A percentile compares a stretch with the other conserved stretches of the same genome.
Conservation (phyloP, 1,140 invertebrate genomes). For the Orius insidiosus region DNA sequence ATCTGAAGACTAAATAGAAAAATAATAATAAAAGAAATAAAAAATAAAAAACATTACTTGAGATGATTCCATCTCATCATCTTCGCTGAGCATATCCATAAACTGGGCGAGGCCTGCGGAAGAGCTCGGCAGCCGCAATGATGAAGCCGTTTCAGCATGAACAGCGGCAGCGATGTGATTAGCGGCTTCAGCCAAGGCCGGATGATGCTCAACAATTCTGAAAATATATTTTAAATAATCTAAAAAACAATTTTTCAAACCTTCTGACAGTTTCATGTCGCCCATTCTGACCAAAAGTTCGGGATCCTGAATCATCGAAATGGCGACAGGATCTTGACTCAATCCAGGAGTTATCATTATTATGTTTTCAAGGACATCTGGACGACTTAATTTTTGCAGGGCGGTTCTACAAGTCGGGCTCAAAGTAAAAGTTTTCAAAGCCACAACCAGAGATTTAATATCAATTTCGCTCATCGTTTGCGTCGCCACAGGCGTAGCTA, state of each 20-base stretch:
- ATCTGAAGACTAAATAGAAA: constrained; percentile 24
- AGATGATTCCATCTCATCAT: constrained; percentile 39
- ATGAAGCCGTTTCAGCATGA: constrained; percentile 28
- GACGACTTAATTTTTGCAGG: constrained; percentile 31
- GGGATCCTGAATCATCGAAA: constrained; percentile 37
- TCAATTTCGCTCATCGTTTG: constrained; percentile 26
- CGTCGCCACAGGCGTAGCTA: constrained; percentile 19
- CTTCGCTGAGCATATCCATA: constrained; percentile 33
- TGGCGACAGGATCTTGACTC: constrained; percentile 32
- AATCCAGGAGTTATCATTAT: constrained; percentile 32
- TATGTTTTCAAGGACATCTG: constrained; percentile 35
- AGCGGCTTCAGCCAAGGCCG: constrained; percentile 31
- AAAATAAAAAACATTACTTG: constrained; percentile 21
- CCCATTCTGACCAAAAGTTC: constrained; percentile 34
- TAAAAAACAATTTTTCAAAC: constrained; percentile 19
- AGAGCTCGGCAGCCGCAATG: constrained; percentile 20
- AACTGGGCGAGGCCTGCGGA: constrained; percentile 28
- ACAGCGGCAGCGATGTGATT: constrained; percentile 32
- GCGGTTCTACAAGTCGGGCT: constrained; percentile 29
- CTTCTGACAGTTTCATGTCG: constrained; percentile 30
- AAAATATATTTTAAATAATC: background rate
- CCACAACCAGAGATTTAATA: constrained; percentile 28
- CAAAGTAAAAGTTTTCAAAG: constrained; percentile 30
- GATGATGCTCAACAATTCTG: constrained; percentile 31
- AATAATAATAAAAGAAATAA: constrained; percentile 6